Base-by-base conservation (phyloP, 2,888 invertebrate species). In the Philopedon plagiatum region DNA sequence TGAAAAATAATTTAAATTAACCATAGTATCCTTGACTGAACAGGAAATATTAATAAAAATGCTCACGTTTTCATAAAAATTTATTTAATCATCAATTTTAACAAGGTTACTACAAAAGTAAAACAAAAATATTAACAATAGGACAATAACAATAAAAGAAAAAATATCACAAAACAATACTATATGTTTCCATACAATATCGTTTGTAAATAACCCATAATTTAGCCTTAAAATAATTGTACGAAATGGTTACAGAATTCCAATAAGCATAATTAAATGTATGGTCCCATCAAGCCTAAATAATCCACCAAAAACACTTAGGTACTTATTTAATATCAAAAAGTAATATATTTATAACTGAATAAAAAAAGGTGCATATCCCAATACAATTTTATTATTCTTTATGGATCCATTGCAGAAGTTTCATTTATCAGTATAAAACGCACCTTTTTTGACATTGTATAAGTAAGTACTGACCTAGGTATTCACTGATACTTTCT, bases 141-240 rank as follows among this genome's bases (percentile, higher is more conserved):
- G n/a, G n/a, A 63, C 19, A 63, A 29, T 51, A 63, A 63, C 62
- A 63, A 63, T 63, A 66, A 41, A 56, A 65, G 39, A 37, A 58
- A 66, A 66, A 19, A 58, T 73, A 75, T 75, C 75, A 75, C 75
- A 75, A 73, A 62, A 37, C 72, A 75, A 75, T 75, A 75, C 75
- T 75, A 73, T 66, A 73, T 73, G 66, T 46, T 64, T 8, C 5
- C 75, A 75, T 75, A 75, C 75, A 75, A 72, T 73, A 75, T 70
- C 66, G 70, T 73, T 73, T 62, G 75, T 66, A 69, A 46, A 68
- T 57, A 62, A 71, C 62, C 71, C 66, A 13, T 26, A 60, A 58
- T 60, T 13, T 19, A 60, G 15, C 26, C 26, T 26, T 39, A 58
- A 37, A 7, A 13, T n/a, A 39, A 39, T 39, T 5, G 0, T 34